Conservation (phyloP, 2,113 vertebrate genomes). For the Hemicordylus capensis region DNA sequence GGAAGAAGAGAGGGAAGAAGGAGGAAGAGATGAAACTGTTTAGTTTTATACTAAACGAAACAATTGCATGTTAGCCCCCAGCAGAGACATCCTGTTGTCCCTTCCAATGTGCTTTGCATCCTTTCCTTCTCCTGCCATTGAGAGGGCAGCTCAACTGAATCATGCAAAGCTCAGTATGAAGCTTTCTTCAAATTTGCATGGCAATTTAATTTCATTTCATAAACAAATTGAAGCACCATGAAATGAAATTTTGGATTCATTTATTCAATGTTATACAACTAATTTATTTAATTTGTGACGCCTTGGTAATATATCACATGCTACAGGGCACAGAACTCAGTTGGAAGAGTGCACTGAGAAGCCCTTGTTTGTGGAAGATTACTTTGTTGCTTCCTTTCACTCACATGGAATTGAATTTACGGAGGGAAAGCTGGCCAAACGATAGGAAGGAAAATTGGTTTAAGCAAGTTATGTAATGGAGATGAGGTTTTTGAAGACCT, state of each 20-base stretch:
- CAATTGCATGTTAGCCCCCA: not conserved
- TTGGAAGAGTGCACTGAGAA: not conserved
- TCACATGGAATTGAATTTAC: constrained; percentile 15
- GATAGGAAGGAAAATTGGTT: constrained; percentile 2
- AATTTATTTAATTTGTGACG: constrained; percentile 22
- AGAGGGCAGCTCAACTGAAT: not conserved
- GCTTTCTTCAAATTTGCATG: not conserved
- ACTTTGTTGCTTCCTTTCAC: not conserved
- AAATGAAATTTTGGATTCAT: constrained; percentile 33
- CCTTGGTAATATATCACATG: constrained; percentile 10
- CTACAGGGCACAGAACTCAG: constrained; percentile 1
- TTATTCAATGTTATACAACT: constrained; percentile 31
- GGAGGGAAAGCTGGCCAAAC: not conserved
- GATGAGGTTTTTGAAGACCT: not conserved
- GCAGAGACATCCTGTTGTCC: not conserved
- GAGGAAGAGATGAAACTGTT: not conserved
- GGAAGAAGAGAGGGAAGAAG: not conserved
- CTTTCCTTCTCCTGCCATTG: not conserved
- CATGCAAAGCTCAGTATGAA: not conserved
- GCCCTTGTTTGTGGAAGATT: constrained; percentile 13
- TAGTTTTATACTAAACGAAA: not conserved
- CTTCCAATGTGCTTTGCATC: not conserved
- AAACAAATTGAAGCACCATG: constrained; percentile 32
- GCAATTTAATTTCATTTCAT: constrained; percentile 21
- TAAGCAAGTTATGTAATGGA: constrained; percentile 2